These are phyloP conservation scores for Cheirogaleus medius DNA, from an alignment of 2,113 vertebrate species.

Conservation along the genomic window DNA sequence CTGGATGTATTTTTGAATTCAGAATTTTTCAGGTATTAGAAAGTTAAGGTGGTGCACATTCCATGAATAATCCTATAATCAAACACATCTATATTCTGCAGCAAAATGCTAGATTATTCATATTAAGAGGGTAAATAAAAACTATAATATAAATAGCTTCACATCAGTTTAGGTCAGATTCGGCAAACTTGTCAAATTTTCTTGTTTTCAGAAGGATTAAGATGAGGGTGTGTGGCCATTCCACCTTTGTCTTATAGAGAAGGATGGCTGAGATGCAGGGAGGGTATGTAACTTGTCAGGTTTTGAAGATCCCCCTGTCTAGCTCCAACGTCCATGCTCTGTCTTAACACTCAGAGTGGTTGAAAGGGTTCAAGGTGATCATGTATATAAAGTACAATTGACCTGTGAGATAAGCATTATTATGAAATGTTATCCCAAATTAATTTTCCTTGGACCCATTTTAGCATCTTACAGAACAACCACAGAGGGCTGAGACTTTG, in stretches of 20 bases:
- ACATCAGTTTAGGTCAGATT: background rate
- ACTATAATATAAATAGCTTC: background rate
- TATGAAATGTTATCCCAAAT: background rate
- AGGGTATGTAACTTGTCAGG: background rate
- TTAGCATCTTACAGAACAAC: background rate
- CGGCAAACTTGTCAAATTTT: background rate
- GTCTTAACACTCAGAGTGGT: background rate
- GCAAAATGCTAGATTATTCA: background rate
- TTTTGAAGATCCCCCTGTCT: background rate
- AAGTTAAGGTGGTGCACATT: background rate
- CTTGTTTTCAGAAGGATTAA: background rate
- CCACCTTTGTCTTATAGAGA: background rate
- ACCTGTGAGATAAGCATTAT: background rate
- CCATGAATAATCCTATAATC: background rate
- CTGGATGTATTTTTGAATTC: background rate
- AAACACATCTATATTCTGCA: background rate
- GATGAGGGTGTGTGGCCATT: background rate
- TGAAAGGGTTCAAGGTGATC: background rate
- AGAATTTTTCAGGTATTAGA: constrained; percentile 8
- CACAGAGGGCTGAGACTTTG: background rate
- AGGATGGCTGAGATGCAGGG: background rate
- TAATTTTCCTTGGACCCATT: background rate
- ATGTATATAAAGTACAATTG: background rate
- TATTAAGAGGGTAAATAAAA: background rate
- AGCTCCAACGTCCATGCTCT: background rate